Base-by-base conservation (phyloP, 2,113 vertebrate genomes). In the Crotalus viridis region DNA sequence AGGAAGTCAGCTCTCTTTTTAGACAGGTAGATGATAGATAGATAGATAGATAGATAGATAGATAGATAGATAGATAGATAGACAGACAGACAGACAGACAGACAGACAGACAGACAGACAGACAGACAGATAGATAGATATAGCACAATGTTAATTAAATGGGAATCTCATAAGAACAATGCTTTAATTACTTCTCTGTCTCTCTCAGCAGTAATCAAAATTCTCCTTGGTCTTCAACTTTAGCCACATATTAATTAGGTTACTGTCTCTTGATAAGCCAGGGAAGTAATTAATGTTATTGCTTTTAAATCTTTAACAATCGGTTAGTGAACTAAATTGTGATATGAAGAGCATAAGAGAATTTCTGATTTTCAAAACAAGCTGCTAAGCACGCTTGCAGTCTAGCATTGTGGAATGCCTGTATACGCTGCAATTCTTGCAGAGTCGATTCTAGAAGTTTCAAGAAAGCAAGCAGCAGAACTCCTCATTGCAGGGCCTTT, bases 111-210 rank as follows among this genome's bases (percentile, higher is more conserved):
- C 10, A 26, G 57, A 26, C 26, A 26, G 57, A 22, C 26, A 3
- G 8, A 22, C 24, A 26, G 57, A 22, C 24, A 94, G 90, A 39
- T 93, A 94, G 94, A 59, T 21, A 39, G 69, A 39, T 7, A 95
- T 94, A 96, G 94, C 95, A 97, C 95, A 96, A 33, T 96, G 96
- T 95, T 97, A 96, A 97, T 97, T 97, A 96, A 96, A 93, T 97
- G 94, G 94, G 92, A 95, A 87, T 87, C 92, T 93, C 93, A 88
- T 89, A 95, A 95, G 28, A 94, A 95, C 0, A 92, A 93, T 97
- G 92, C 96, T 95, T 96, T 97, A 97, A 97, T 97, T 97, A 95
- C 96, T 95, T 94, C 93, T 96, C 95, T 97, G 94, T 96, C 97
- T 97, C 96, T 94, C 90, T 94, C 95, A 95, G 94, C 93, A 93